A percentile compares a stretch with the other conserved stretches of the same genome.
These are phyloP conservation scores for Gryllus bimaculatus DNA, from an alignment of 1,140 invertebrate genomes.

Conservation along the genomic window DNA sequence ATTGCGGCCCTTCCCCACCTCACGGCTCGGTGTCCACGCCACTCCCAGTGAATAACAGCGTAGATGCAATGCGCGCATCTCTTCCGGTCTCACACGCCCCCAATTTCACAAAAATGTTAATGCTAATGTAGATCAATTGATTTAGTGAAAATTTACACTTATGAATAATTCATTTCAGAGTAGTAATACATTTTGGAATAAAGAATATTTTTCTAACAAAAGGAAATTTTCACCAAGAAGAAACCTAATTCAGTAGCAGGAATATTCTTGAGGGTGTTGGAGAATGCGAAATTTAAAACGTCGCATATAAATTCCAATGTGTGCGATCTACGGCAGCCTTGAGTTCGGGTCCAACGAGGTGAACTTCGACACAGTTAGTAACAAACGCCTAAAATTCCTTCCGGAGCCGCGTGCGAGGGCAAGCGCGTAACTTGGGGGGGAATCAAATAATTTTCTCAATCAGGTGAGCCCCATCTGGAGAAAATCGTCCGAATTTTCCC, in stretches of 20 bases:
- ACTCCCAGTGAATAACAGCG: neutral
- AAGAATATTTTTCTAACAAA: neutral
- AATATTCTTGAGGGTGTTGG: neutral
- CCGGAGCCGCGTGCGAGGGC: no score
- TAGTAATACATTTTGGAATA: no score
- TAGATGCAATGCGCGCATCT: no score
- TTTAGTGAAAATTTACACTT: neutral
- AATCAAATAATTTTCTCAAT: slow-evolving; percentile 1
- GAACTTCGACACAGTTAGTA: neutral
- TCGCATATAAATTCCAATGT: neutral
- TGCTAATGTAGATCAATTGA: neutral
- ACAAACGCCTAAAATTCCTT: neutral
- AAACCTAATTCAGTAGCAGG: neutral
- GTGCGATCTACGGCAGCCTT: neutral
- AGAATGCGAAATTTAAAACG: neutral
- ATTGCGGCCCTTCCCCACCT: neutral
- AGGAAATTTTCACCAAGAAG: neutral
- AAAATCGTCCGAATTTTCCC: no score
- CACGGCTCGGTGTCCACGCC: neutral
- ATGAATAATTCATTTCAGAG: no score
- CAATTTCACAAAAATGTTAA: neutral
- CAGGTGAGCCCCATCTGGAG: neutral
- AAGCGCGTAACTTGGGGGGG: neutral
- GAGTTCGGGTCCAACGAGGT: neutral
- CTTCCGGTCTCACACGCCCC: no score